Evolutionary conservation across 1,140 invertebrate species (phyloP).

Genomic region (Trichonephila inaurata): DNA sequence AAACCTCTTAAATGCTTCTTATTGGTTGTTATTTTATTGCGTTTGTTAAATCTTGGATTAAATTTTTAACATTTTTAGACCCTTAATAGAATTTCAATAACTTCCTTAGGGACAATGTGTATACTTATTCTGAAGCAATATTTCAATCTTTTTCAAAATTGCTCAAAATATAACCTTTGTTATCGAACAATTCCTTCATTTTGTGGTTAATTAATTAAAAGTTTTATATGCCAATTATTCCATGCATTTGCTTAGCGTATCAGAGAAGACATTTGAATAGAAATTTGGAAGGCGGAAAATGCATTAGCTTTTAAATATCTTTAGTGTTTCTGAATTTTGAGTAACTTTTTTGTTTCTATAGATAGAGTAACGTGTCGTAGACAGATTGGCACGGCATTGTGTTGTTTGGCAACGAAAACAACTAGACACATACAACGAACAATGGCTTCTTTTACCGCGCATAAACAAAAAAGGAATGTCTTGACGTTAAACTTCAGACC

Average conservation of each 20-base stretch:
- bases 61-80: too few species aligned
- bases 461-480: conserved; percentile 19
- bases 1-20: too few species aligned
- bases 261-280: background rate
- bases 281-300: background rate
- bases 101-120: too few species aligned
- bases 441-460: background rate
- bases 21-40: too few species aligned
- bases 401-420: conserved; percentile 44
- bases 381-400: conserved; percentile 28
- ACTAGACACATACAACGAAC: background rate
- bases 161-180: too few species aligned
- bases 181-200: too few species aligned
- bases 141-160: too few species aligned
- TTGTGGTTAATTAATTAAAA: too few species aligned
- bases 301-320: conserved; percentile 31
- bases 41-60: too few species aligned
- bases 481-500: background rate
- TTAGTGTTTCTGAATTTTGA: background rate
- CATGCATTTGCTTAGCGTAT: background rate
- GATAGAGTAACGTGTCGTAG: background rate
- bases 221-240: too few species aligned
- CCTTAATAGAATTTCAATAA: too few species aligned
- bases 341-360: background rate
- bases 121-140: too few species aligned